Evolutionary conservation across 2,888 invertebrate genomes (phyloP).

Genomic region (Cataglyphis livida): DNA sequence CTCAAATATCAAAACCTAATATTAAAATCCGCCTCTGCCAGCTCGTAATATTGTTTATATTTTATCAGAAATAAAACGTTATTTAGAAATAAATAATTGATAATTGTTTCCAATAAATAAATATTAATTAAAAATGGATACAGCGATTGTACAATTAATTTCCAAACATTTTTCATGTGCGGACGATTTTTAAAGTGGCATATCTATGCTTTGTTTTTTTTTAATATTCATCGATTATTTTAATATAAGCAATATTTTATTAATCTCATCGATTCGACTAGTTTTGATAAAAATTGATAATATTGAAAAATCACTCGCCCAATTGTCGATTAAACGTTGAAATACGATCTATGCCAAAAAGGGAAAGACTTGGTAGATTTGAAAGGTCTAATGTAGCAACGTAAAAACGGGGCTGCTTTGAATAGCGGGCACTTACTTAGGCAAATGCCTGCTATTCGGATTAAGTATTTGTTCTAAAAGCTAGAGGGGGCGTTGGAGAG

Average conservation of each 20-base stretch:
- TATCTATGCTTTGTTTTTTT: background rate
- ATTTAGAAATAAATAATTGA: slow-evolving; percentile 3
- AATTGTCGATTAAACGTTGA: slow-evolving; percentile 8
- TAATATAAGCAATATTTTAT: background rate
- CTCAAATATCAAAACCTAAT: slow-evolving; percentile 64
- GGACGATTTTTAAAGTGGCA: background rate
- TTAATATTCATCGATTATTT: background rate
- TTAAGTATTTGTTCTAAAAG: slow-evolving; percentile 85
- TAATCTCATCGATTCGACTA: background rate
- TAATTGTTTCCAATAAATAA: slow-evolving; percentile 1
- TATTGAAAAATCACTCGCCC: background rate
- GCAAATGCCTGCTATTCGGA: slow-evolving; percentile 84
- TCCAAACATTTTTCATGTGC: background rate
- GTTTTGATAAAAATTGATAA: background rate
- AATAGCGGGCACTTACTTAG: slow-evolving; percentile 84
- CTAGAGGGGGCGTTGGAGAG: slow-evolving; percentile 76
- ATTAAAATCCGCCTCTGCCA: slow-evolving; percentile 16
- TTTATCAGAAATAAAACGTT: background rate
- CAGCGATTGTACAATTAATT: background rate
- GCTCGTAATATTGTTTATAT: slow-evolving; percentile 11
- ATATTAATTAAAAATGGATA: background rate
- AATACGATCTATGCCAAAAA: slow-evolving; percentile 39
- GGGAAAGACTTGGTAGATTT: slow-evolving; percentile 55
- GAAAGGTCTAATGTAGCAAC: slow-evolving; percentile 66
- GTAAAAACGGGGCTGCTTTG: slow-evolving; percentile 80